Percentiles rank a stretch among this genome's conserved stretches.
Conservation (phyloP, 2,113 vertebrate genomes). For the Cyanoderma ruficeps region DNA sequence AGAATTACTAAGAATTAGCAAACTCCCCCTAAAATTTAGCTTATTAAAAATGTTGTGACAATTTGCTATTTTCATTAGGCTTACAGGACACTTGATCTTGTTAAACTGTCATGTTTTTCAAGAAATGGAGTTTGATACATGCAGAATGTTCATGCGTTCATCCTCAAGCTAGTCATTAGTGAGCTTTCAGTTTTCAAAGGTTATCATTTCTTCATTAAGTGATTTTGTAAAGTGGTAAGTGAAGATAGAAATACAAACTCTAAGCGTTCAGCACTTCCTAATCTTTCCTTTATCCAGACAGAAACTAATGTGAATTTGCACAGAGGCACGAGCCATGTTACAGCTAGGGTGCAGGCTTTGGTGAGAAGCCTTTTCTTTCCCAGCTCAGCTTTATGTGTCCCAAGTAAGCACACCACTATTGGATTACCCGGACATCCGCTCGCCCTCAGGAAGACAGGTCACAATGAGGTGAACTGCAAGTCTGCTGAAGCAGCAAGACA, state of each 20-base stretch:
- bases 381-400: neutral
- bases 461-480: neutral
- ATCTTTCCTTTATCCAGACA: neutral
- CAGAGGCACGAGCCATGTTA: neutral
- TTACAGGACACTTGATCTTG: neutral
- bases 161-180: neutral
- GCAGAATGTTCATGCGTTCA: neutral
- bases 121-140: neutral
- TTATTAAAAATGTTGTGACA: neutral
- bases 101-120: neutral
- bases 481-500: neutral
- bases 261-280: neutral
- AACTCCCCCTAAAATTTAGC: neutral
- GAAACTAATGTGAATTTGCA: neutral
- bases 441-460: neutral
- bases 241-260: neutral
- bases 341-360: neutral
- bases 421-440: neutral
- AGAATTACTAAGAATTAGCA: neutral
- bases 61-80: neutral
- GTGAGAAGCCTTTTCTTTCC: neutral
- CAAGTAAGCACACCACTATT: neutral
- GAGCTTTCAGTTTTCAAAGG: neutral
- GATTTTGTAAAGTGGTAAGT: neutral
- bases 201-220: neutral